These are phyloP conservation scores for Gastrophryne carolinensis DNA, from an alignment of 2,797 vertebrate species.

Conservation along the genomic window DNA sequence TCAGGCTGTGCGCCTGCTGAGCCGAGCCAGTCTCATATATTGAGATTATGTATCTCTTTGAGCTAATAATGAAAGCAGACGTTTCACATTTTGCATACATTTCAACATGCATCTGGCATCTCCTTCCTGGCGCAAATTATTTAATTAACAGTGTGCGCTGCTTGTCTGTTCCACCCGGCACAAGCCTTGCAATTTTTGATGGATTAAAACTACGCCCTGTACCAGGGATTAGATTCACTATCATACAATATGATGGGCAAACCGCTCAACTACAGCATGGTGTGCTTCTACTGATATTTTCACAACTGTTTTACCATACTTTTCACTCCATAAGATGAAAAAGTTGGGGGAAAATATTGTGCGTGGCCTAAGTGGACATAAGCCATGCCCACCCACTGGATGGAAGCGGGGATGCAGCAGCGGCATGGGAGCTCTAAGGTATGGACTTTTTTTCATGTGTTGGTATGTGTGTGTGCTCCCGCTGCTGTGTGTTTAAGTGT, in stretches of 20 bases:
- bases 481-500: no score
- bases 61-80: slow-evolving; percentile 31
- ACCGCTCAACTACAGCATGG: background rate
- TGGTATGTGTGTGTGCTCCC: no score
- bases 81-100: slow-evolving; percentile 27
- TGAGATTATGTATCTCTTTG: slow-evolving; percentile 35
- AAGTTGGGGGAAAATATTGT: no score
- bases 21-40: slow-evolving; percentile 21
- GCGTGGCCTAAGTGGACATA: no score
- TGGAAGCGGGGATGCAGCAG: no score
- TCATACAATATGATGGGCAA: background rate
- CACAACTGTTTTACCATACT: background rate
- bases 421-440: no score
- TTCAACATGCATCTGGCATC: slow-evolving; percentile 35
- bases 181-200: background rate
- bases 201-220: background rate
- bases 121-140: slow-evolving; percentile 1
- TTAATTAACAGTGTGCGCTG: slow-evolving; percentile 4
- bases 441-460: no score
- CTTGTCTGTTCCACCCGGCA: background rate
- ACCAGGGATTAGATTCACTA: slow-evolving; percentile 7
- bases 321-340: no score
- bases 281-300: background rate
- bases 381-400: no score
- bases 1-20: slow-evolving; percentile 38